Evolutionary conservation across 2,888 invertebrate genomes (phyloP), one percentile per base, ranked within the genome.

Genomic region (Automeris io): DNA sequence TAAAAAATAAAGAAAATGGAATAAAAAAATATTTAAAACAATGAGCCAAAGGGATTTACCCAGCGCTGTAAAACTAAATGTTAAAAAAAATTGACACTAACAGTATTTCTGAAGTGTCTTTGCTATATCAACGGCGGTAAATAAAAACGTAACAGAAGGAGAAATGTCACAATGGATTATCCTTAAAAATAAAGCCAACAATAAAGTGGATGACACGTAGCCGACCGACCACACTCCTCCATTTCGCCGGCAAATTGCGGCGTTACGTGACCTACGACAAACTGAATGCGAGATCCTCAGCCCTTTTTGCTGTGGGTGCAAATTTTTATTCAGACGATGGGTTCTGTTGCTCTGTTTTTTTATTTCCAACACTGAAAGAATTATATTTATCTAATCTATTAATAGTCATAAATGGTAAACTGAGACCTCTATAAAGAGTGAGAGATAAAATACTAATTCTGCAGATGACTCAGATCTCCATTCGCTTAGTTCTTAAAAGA

Each of bases 191-290:
- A 69, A 66, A 65, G 61, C 45, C 39, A 34, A 58, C 51, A 54
- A 62, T 70, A 70, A 70, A 63, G 48, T 47, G 44, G 43, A 51
- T 52, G 46, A 54, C 72, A 70, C 72, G 70, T 70, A 55, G 41
- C 50, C 18, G 42, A 51, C 44, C 46, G 58, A 67, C 69, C 58
- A 41, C 62, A 59, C 49, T 65, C 58, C 61, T 65, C 72, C 67
- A 69, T 70, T 63, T 61, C 58, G 56, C 38, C 57, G 52, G 66
- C 64, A 66, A 66, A 66, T 69, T 64, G 69, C 55, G 53, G 50
- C 38, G 41, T 49, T 55, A 70, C 70, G 70, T 70, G 70, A 62
- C 62, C 47, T 48, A 42, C 44, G 53, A 49, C 55, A 37, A 37
- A 37, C 29, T 31, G 13, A 26, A 34, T 25, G 16, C 26, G 36